Evolutionary conservation across 2,888 invertebrate genomes (phyloP), one percentile per base, ranked within the genome.

Genomic region (Tipula lateralis): DNA sequence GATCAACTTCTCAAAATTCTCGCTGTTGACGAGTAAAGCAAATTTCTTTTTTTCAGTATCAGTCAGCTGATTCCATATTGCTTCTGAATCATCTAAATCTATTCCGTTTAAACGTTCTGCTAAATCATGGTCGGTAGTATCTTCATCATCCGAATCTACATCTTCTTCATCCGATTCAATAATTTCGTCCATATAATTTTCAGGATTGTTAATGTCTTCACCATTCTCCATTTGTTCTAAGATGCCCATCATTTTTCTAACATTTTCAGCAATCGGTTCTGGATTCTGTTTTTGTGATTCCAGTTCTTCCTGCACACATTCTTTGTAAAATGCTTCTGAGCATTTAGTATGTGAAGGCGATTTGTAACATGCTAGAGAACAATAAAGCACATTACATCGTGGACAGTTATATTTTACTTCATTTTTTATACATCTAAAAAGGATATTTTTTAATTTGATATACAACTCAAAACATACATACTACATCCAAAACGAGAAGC

Each of bases 351-450:
- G 81, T 29, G 13, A n/a, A 13, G 81, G 81, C 2, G 81, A 81
- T 30, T 81, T 81, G 29, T 81, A 81, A 9, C 81, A 81, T 5
- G 29, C 2, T 13, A 81, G 81, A n/a, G 81, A 81, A 81, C 81
- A 81, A 29, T 81, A 81, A 2, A 29, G 29, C n/a, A 81, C n/a
- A 29, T 29, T 81, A 81, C 81, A 81, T 81, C 16, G 5, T 81
- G 81, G 81, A 81, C 81, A 81, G n/a, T 30, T 29, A 29, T 81
- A 81, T 81, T 81, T 81, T 81, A 81, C 81, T 29, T 29, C 81
- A 29, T 81, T 29, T 81, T 29, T 12, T 12, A 3, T 4, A 29
- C 81, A 81, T 81, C 81, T 81, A 9, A 12, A 29, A 29, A 29
- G 6, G 12, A 36, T 12, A 36, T 36, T 9, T 34, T 9, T 36